Evolutionary conservation across 2,888 invertebrate species (phyloP).

Genomic region (Orthosia gothica): DNA sequence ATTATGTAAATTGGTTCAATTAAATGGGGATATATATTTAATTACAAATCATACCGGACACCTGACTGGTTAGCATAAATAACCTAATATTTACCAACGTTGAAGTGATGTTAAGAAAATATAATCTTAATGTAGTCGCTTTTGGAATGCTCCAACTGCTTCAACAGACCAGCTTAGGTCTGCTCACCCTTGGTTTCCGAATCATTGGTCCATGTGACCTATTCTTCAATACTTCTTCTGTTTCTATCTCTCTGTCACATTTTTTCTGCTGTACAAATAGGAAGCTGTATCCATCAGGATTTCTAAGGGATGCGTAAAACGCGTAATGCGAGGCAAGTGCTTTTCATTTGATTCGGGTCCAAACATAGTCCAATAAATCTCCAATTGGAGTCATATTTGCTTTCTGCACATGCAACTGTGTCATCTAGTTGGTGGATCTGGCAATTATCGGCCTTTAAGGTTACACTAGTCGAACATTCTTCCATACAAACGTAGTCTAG

Average conservation of each 20-base stretch:
- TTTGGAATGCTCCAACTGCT: neutral
- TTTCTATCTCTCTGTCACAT: neutral
- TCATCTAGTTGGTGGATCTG: neutral
- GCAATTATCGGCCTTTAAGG: neutral
- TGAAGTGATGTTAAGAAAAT: neutral
- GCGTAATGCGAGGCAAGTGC: no score
- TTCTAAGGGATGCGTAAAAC: no score
- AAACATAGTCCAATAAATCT: neutral
- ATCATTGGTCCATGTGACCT: neutral
- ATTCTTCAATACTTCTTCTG: neutral
- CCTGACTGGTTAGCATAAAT: conserved; percentile 37
- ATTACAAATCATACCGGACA: conserved; percentile 38
- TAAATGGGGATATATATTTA: neutral
- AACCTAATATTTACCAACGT: conserved; percentile 9
- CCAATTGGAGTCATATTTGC: neutral
- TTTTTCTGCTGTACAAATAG: neutral
- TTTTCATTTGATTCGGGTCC: neutral
- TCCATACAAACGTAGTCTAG: no score
- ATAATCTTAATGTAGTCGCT: neutral
- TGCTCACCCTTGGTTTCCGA: neutral
- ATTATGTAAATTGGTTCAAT: conserved; percentile 30
- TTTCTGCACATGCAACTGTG: neutral
- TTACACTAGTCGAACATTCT: no score
- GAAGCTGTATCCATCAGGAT: no score
- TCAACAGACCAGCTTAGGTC: neutral